Conservation (phyloP, 2,113 vertebrate species). For the Thalassarche chlororhynchos region DNA sequence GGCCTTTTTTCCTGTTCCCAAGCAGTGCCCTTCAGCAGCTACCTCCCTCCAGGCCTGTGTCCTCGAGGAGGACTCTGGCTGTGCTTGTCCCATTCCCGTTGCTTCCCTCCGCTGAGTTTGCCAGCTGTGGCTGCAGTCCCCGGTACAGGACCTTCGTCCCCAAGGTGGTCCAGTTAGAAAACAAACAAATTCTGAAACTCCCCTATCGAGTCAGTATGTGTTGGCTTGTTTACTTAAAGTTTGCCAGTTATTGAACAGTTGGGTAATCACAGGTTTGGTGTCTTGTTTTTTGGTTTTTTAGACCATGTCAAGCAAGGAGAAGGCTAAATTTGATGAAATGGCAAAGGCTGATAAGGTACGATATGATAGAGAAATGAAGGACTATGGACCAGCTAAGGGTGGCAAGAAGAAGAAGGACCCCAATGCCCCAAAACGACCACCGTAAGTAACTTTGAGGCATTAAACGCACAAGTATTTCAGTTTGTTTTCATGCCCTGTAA, state of each 20-base stretch:
- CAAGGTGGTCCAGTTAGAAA: constrained; percentile 16
- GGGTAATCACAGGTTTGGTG: background rate
- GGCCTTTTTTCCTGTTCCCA: background rate
- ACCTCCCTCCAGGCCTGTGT: background rate
- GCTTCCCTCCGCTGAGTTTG: background rate
- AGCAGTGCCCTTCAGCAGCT: background rate
- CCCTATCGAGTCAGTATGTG: accelerated
- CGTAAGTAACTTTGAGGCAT: constrained; percentile 72
- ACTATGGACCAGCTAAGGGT: constrained; percentile 85
- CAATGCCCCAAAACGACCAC: constrained; percentile 87
- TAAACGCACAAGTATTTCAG: background rate
- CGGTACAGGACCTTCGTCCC: background rate
- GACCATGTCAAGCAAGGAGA: constrained; percentile 89
- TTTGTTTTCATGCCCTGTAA: background rate
- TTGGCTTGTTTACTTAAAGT: constrained; percentile 37
- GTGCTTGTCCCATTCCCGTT: background rate
- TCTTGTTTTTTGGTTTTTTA: constrained; percentile 38
- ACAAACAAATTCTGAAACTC: constrained; percentile 27
- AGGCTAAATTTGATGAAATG: constrained; percentile 89
- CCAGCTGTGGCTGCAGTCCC: background rate
- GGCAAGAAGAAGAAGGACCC: constrained; percentile 90
- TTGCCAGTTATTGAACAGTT: constrained; percentile 6
- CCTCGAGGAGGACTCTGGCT: background rate
- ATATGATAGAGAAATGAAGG: constrained; percentile 90
- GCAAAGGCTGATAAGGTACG: constrained; percentile 89